Percentiles rank a stretch among this genome's conserved stretches.
phyloP scores from a whole-genome alignment of 2,888 invertebrate genomes.

The Conistra vaccinii region DNA sequence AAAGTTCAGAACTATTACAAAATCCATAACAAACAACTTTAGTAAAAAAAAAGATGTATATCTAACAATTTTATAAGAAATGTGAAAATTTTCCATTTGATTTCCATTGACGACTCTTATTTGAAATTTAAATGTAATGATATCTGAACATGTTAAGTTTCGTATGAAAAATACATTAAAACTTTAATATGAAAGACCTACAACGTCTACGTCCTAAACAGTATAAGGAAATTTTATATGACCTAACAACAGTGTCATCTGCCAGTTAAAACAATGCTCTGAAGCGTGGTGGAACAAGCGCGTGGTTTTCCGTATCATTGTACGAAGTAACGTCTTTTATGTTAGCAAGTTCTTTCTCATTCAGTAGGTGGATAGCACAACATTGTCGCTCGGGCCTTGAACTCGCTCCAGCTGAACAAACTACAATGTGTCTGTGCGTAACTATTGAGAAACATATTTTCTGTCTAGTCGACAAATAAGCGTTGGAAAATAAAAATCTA shows the following conservation, averaged over 20 bases:
- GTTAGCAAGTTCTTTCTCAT: conserved; percentile 70
- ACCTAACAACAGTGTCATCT: conserved; percentile 29
- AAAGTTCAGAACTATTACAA: conserved; percentile 7
- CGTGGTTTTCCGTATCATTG: conserved; percentile 54
- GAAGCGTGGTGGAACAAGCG: conserved; percentile 28
- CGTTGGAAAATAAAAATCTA: conserved; percentile 48
- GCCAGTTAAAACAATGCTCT: conserved; percentile 38
- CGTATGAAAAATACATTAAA: not conserved
- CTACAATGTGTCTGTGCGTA: conserved; percentile 71
- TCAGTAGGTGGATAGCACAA: conserved; percentile 68
- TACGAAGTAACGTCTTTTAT: conserved; percentile 67
- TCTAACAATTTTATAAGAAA: not conserved
- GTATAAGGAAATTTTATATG: conserved; percentile 3
- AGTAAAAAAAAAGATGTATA: not conserved
- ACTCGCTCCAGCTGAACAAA: conserved; percentile 84
- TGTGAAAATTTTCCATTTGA: conserved; percentile 1
- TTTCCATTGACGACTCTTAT: not conserved
- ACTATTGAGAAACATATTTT: conserved; percentile 69
- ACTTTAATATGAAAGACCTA: not conserved
- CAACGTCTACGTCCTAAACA: not conserved
- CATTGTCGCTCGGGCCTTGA: conserved; percentile 85
- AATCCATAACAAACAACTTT: conserved; percentile 16
- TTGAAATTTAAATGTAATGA: not conserved
- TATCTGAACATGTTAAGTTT: not conserved
- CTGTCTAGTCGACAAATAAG: conserved; percentile 64